A percentile compares a stretch with the other conserved stretches of the same genome.
These are phyloP conservation scores for Eucriotettix oculatus DNA, from an alignment of 2,888 invertebrate species.

Conservation along the genomic window DNA sequence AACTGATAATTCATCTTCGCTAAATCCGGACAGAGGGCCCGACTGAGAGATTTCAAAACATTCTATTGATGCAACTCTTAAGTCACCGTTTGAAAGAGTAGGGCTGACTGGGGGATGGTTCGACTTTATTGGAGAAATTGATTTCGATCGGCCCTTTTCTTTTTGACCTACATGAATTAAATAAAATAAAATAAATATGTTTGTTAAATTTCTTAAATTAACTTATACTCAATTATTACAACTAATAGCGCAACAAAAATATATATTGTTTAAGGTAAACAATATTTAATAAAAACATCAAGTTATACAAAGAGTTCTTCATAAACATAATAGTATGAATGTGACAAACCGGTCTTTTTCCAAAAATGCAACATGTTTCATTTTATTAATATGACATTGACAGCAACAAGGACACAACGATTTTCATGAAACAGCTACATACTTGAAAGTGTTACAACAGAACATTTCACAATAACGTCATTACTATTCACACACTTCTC, in stretches of 20 bases:
- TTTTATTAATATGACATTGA: constrained; percentile 14
- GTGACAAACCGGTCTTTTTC: constrained; percentile 48
- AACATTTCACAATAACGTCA: too few relatives aligned
- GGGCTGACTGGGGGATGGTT: neutral
- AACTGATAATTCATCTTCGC: constrained; percentile 7
- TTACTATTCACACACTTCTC: too few relatives aligned
- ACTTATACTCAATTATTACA: neutral
- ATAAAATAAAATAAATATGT: too few relatives aligned
- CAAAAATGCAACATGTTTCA: constrained; percentile 58
- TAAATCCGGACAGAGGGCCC: constrained; percentile 8
- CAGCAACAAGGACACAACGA: constrained; percentile 1
- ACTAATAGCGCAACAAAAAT: neutral
- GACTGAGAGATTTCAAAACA: neutral
- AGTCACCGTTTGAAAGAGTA: neutral
- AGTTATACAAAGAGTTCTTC: neutral
- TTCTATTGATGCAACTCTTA: neutral
- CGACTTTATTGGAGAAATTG: constrained; percentile 5
- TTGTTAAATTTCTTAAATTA: neutral
- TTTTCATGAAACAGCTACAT: too few relatives aligned
- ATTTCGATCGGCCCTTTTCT: constrained; percentile 1
- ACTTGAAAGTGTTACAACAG: too few relatives aligned
- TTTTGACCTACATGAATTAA: constrained; percentile 4
- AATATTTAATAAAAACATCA: neutral
- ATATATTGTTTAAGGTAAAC: too few relatives aligned
- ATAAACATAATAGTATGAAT: neutral